Base-by-base conservation (phyloP, 2,797 vertebrate species). In the Sebastes trivittatus region DNA sequence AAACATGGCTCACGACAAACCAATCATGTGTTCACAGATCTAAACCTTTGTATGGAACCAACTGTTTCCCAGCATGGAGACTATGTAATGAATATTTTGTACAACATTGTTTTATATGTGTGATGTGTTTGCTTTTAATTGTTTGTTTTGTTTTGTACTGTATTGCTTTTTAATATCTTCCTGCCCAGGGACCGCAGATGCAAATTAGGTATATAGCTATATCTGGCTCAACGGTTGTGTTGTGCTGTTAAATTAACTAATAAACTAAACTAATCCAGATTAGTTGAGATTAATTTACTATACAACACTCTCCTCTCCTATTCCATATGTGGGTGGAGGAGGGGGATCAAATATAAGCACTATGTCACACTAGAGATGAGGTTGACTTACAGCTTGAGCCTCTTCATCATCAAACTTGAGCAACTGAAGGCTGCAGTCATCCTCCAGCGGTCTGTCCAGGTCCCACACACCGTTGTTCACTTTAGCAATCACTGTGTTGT, bases 391-490 rank as follows among this genome's bases (percentile, higher is more conserved):
- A 65, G 98, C 98, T 90, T 99, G 98, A 64, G 98, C 98, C 61
- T 98, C 98, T 58, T 99, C 98, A 55, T 99, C 97, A 59, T 99
- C 98, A 92, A 99, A 99, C 85, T 98, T 99, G 64, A 99, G 98
- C 82, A 99, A 94, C 85, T 97, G 95, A 73, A 99, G 92, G 78
- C 95, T 96, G 86, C 98, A 99, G 75, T 98, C 96, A 22, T 92
- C 94, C 83, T 99, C 98, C 87, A 99, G 88, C 22, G 98, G 97
- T 80, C 98, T 95, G 91, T 99, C 98, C 67, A 99, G 94, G 92
- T 99, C 98, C 98, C 98, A 99, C 72, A 99, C 96, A 4, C n/a
- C 46, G 61, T 96, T 95, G 93, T 99, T 97, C 81, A 99, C 98
- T 95, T 98, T 99, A 25, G 98, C 96, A 78, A 99, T 95, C 85